Evolutionary conservation across 1,140 invertebrate species (phyloP).

Genomic region (Limonius californicus): DNA sequence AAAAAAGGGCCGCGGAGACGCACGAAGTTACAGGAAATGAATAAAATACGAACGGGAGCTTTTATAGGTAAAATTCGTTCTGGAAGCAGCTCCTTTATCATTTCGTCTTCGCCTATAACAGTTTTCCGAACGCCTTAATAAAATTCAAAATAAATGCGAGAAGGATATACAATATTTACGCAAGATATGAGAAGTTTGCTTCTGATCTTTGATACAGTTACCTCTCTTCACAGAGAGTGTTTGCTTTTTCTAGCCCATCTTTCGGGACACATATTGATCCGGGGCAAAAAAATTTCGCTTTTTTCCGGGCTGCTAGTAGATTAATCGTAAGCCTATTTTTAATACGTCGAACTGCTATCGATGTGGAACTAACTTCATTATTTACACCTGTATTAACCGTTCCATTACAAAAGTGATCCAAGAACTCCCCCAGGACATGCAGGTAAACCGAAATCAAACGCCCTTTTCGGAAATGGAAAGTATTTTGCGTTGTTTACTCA

Average conservation of each 20-base stretch:
- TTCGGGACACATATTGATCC: too few species aligned
- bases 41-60: not conserved
- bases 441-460: constrained; percentile 1
- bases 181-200: not conserved
- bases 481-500: not conserved
- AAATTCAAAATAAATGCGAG: not conserved
- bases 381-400: not conserved
- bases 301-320: not conserved
- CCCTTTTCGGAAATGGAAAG: not conserved
- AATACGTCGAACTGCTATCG: not conserved
- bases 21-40: too few species aligned
- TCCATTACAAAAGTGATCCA: not conserved
- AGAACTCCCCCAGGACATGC: not conserved
- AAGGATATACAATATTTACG: constrained; percentile 1
- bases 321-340: not conserved
- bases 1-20: too few species aligned
- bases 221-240: not conserved
- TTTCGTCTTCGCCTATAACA: not conserved
- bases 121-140: not conserved
- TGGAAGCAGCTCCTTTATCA: not conserved
- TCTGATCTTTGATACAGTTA: not conserved
- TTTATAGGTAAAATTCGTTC: not conserved
- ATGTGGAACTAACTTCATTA: not conserved
- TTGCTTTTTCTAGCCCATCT: too few species aligned
- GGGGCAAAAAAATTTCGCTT: too few species aligned